Evolutionary conservation across 2,113 vertebrate species (phyloP), one percentile per base, ranked within the genome.

Genomic region (Promerops cafer): DNA sequence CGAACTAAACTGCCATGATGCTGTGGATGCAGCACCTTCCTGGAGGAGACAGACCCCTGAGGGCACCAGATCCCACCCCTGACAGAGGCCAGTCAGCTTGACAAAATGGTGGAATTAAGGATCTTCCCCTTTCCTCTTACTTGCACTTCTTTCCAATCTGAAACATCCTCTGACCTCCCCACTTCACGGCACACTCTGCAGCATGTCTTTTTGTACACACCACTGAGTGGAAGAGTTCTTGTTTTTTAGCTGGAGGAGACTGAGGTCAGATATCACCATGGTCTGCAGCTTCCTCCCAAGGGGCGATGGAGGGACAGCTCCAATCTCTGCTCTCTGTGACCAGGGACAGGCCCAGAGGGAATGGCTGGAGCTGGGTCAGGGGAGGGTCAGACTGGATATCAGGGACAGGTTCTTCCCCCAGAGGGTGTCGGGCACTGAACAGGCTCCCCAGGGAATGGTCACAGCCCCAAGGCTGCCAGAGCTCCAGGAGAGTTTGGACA

Each of bases 191-290:
- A 56, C 40, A 26, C 16, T 13, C n/a, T 49, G 50, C 24, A 40
- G 21, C 20, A 35, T 12, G 21, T 31, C 21, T 31, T 64, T 64
- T 20, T 47, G 35, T 8, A 35, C 45, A 30, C 49, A 40, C 2
- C 4, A 17, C 21, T 35, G 42, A n/a, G 56, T 6, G 24, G 30
- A 54, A 54, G n/a, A 40, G 9, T 4, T 19, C 23, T n/a, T 70
- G 65, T 11, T 24, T 61, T 47, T 26, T 2, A 79, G 12, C 33
- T 53, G 47, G 39, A 87, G 28, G 7, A 61, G n/a, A n/a, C 28
- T 39, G 47, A 47, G 30, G 27, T 35, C 59, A 65, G 22, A 44
- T 15, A 31, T 37, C 31, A 50, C 7, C 0, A 0, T 0, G 1
- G 33, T 37, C 59, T 72, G 28, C 59, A 65, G 39, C 59, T 50